Percentiles rank a stretch among this genome's conserved stretches.
Conservation (phyloP, 2,888 invertebrate species). For the Zaprionus bogoriensis region DNA sequence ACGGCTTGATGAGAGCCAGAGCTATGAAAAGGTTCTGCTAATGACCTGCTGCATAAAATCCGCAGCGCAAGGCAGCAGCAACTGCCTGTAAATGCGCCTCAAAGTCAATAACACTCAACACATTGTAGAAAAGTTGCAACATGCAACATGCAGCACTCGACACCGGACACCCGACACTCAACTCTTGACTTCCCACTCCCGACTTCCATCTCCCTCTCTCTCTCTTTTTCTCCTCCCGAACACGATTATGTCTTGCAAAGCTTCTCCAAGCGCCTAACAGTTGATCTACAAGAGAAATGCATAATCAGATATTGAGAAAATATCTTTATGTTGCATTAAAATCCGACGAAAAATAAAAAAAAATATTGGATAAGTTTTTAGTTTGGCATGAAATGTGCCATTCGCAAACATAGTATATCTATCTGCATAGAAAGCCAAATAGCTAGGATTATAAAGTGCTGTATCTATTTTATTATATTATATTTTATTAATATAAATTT, state of each 20-base stretch:
- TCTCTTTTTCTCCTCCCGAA: background rate
- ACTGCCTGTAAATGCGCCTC: conserved; percentile 12
- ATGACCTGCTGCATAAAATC: conserved; percentile 52
- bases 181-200: background rate
- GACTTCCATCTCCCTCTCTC: background rate
- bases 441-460: too few species aligned
- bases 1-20: conserved; percentile 50
- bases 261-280: background rate
- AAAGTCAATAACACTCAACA: conserved; percentile 40
- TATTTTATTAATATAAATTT: too few species aligned
- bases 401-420: too few species aligned
- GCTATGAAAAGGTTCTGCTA: conserved; percentile 62
- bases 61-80: conserved; percentile 2
- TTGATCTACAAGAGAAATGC: background rate
- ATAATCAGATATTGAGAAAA: too few species aligned
- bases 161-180: background rate
- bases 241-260: too few species aligned
- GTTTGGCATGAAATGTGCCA: too few species aligned
- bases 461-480: too few species aligned
- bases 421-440: too few species aligned
- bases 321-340: too few species aligned
- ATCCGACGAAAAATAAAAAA: too few species aligned
- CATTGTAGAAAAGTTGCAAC: conserved; percentile 36
- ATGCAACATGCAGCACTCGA: background rate
- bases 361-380: too few species aligned